A percentile compares a stretch with the other conserved stretches of the same genome.
Conservation (phyloP, 2,888 invertebrate species). For the Villa cingulata region DNA sequence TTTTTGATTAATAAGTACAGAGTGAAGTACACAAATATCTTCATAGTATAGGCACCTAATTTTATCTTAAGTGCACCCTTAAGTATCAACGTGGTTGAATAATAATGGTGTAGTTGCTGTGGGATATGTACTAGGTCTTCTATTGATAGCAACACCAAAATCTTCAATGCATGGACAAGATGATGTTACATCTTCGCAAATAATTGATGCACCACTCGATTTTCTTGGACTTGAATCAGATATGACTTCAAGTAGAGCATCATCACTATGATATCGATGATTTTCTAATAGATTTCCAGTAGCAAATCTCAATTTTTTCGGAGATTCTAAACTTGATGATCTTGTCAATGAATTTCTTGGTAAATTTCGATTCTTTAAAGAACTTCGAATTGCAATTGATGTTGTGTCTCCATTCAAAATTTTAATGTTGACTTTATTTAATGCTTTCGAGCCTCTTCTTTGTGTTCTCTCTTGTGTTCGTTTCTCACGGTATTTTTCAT, state of each 20-base stretch:
- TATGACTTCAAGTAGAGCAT: conserved; percentile 32
- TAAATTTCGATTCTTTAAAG: conserved; percentile 54
- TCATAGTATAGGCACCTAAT: no score
- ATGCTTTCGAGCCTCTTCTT: conserved; percentile 35
- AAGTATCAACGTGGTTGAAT: conserved; percentile 29
- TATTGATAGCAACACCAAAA: conserved; percentile 19
- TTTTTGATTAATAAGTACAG: no score
- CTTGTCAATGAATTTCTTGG: conserved; percentile 43
- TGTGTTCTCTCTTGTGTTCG: conserved; percentile 42
- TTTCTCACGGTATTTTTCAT: conserved; percentile 43
- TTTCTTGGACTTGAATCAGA: conserved; percentile 28
- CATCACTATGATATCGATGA: conserved; percentile 36
- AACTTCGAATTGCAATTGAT: conserved; percentile 43
- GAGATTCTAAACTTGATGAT: conserved; percentile 71
- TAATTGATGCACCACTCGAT: conserved; percentile 28
- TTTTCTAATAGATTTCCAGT: conserved; percentile 48
- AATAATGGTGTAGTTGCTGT: conserved; percentile 32
- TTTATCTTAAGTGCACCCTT: no score
- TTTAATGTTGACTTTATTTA: conserved; percentile 32
- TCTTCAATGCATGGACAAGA: conserved; percentile 31
- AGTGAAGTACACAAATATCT: no score
- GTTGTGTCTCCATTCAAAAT: conserved; percentile 23
- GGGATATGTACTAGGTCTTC: conserved; percentile 27
- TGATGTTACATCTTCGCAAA: conserved; percentile 26
- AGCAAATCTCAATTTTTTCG: conserved; percentile 68